These are phyloP conservation scores for Enteromius argenteus DNA, from an alignment of 2,797 vertebrate genomes.

Conservation along the genomic window DNA sequence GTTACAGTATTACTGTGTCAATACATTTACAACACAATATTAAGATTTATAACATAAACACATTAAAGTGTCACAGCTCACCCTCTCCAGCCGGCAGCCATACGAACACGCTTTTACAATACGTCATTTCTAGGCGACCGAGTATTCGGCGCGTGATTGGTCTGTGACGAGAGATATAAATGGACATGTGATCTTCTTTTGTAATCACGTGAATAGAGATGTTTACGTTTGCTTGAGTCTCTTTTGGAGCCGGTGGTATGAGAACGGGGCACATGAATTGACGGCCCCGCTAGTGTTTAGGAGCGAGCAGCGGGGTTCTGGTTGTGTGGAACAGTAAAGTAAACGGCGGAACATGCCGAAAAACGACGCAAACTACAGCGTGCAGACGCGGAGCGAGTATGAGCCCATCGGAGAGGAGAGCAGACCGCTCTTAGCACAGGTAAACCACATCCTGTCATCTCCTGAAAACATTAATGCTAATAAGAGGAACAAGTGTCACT, in stretches of 20 bases:
- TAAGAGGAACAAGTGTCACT: background rate
- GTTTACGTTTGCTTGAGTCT: constrained; percentile 16
- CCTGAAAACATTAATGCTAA: background rate
- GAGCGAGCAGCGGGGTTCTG: background rate
- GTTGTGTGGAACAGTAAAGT: background rate
- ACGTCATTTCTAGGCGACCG: constrained; percentile 35
- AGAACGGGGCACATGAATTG: background rate
- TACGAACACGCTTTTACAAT: background rate
- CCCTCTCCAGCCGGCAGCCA: constrained; percentile 32
- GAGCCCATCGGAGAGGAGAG: constrained; percentile 22
- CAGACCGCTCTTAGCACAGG: constrained; percentile 46
- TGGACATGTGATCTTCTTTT: background rate
- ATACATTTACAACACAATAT: background rate
- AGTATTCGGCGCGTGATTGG: constrained; percentile 18
- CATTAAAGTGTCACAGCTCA: background rate
- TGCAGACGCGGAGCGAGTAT: constrained; percentile 38
- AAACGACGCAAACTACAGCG: background rate
- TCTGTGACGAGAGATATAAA: background rate
- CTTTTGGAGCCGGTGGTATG: constrained; percentile 9
- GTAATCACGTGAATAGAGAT: constrained; percentile 22
- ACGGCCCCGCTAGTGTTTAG: background rate
- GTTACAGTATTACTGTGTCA: no score
- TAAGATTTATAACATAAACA: background rate
- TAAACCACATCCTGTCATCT: constrained; percentile 3
- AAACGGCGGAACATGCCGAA: constrained; percentile 9